phyloP scores from a whole-genome alignment of 2,888 invertebrate species.

The Esperia sulphurella region DNA sequence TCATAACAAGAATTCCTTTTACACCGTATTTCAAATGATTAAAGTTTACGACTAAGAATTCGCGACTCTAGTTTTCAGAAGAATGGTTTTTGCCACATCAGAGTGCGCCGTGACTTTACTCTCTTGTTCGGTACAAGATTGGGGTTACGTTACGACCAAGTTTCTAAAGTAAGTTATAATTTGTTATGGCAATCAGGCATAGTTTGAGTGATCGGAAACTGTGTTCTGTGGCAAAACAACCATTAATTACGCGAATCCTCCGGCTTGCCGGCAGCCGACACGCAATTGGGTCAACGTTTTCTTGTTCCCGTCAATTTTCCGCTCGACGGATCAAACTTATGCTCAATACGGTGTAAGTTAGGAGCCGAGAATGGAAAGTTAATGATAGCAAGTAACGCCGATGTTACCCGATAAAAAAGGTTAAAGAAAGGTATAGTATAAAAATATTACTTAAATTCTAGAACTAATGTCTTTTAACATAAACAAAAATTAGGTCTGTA shows the following conservation, averaged over 20 bases:
- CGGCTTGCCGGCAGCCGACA: constrained; percentile 14
- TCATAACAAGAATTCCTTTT: too few relatives aligned
- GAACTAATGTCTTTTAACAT: too few relatives aligned
- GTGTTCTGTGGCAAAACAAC: constrained; percentile 8
- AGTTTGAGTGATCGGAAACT: constrained; percentile 9
- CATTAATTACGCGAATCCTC: constrained; percentile 22
- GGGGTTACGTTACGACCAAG: constrained; percentile 4
- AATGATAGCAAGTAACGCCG: neutral
- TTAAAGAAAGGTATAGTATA: too few relatives aligned
- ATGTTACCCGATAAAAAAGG: too few relatives aligned
- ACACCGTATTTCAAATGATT: too few relatives aligned
- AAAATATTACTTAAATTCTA: too few relatives aligned
- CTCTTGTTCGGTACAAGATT: neutral
- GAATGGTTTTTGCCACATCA: neutral
- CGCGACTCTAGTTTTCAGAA: neutral
- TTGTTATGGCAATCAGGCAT: constrained; percentile 11
- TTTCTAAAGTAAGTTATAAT: constrained; percentile 9
- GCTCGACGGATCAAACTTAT: constrained; percentile 58
- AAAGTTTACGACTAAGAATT: neutral
- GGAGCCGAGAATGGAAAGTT: neutral
- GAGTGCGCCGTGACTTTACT: neutral
- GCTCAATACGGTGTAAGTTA: constrained; percentile 9
- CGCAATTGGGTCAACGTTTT: constrained; percentile 42
- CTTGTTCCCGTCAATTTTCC: constrained; percentile 57
- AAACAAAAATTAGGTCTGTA: too few relatives aligned